Percentiles rank a stretch among this genome's conserved stretches.
These are phyloP conservation scores for Rafetus swinhoei DNA, from an alignment of 2,113 vertebrate genomes.

Conservation along the genomic window DNA sequence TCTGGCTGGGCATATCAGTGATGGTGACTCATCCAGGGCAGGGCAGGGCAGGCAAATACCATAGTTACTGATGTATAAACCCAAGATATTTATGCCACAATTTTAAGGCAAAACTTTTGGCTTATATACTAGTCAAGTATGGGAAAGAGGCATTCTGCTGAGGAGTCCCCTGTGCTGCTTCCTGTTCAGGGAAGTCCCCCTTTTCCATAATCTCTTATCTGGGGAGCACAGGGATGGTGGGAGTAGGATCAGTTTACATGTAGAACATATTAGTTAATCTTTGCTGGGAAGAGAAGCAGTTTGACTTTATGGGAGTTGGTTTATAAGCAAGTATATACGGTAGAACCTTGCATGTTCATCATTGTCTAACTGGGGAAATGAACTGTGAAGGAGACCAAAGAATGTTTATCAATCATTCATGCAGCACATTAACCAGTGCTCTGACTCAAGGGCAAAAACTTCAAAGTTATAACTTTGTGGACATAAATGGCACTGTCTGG, in stretches of 20 bases:
- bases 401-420: neutral
- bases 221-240: neutral
- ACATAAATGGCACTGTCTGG: neutral
- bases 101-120: neutral
- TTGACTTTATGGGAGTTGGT: neutral
- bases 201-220: neutral
- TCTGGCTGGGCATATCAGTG: neutral
- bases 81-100: neutral
- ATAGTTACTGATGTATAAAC: neutral
- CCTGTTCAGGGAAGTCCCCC: neutral
- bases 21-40: conserved; percentile 9
- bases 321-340: neutral
- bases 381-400: neutral
- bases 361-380: neutral
- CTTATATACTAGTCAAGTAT: neutral
- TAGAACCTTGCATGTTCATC: neutral
- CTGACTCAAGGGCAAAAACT: neutral
- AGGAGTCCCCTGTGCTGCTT: neutral
- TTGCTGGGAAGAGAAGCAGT: neutral
- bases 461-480: neutral
- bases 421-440: neutral
- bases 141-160: neutral
- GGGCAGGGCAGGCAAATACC: neutral
- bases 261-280: neutral
- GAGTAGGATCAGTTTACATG: neutral